Evolutionary conservation across 1,140 invertebrate species (phyloP).

Genomic region (Platorchestia sp.): DNA sequence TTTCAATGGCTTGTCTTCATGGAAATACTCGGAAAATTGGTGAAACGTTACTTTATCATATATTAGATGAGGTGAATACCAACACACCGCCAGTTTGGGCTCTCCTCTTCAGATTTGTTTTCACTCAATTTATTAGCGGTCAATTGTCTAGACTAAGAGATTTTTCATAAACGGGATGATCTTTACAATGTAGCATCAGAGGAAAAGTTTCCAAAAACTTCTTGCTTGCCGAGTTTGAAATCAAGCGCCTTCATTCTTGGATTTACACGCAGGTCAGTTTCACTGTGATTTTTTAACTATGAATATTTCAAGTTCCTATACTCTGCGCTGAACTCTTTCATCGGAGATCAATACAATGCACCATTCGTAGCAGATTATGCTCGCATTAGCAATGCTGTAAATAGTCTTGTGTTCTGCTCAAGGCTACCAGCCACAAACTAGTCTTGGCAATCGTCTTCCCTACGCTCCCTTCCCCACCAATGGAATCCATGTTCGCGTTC

Average conservation of each 20-base stretch:
- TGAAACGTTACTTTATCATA: no score
- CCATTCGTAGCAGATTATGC: neutral
- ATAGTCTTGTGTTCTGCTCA: neutral
- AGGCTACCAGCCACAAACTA: neutral
- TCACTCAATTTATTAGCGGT: no score
- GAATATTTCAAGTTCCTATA: neutral
- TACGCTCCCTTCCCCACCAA: neutral
- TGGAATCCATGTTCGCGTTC: neutral
- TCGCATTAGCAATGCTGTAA: neutral
- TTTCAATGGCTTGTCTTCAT: no score
- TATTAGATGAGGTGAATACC: no score
- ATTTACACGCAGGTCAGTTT: neutral
- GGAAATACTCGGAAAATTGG: no score
- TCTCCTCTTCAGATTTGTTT: no score
- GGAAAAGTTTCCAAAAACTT: neutral
- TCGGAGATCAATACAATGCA: neutral
- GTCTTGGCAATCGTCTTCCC: neutral
- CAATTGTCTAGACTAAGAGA: no score
- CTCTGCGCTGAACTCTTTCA: neutral
- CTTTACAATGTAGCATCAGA: no score
- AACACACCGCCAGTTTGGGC: no score
- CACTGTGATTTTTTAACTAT: neutral
- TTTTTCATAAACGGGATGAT: no score
- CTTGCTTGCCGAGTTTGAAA: neutral
- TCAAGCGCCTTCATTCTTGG: neutral